phyloP scores from a whole-genome alignment of 2,888 invertebrate genomes.

The Watsonalla binaria region DNA sequence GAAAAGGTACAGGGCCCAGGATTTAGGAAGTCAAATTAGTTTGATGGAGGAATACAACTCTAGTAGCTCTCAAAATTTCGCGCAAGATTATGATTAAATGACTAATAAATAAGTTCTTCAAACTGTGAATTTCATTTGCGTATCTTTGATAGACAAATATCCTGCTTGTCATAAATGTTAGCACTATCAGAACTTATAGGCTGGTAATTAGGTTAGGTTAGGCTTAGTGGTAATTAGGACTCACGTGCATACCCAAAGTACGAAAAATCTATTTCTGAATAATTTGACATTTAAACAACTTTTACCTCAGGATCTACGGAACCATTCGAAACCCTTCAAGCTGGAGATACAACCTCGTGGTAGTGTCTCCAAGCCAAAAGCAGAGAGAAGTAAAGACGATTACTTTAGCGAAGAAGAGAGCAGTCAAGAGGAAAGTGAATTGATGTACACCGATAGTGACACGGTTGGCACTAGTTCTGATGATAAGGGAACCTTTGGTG shows the following conservation, averaged over 20 bases:
- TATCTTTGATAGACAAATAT: too few relatives aligned
- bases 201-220: too few relatives aligned
- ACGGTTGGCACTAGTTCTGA: not conserved
- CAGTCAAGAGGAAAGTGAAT: not conserved
- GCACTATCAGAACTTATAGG: too few relatives aligned
- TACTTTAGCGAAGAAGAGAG: not conserved
- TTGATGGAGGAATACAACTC: slow-evolving; percentile 6
- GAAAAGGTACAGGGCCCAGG: slow-evolving; percentile 38
- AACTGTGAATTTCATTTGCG: not conserved
- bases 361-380: not conserved
- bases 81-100: slow-evolving; percentile 4
- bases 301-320: too few relatives aligned
- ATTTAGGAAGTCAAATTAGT: slow-evolving; percentile 19
- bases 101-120: slow-evolving; percentile 2
- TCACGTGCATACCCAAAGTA: too few relatives aligned
- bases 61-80: slow-evolving; percentile 14
- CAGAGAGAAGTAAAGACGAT: not conserved
- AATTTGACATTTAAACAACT: too few relatives aligned
- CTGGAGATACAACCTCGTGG: too few relatives aligned
- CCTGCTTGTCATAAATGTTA: too few relatives aligned
- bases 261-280: too few relatives aligned
- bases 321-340: too few relatives aligned
- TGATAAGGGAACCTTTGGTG: not conserved
- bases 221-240: too few relatives aligned
- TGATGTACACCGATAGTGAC: not conserved